Evolutionary conservation across 2,797 vertebrate genomes (phyloP).

Genomic region (Harpagifer antarcticus): DNA sequence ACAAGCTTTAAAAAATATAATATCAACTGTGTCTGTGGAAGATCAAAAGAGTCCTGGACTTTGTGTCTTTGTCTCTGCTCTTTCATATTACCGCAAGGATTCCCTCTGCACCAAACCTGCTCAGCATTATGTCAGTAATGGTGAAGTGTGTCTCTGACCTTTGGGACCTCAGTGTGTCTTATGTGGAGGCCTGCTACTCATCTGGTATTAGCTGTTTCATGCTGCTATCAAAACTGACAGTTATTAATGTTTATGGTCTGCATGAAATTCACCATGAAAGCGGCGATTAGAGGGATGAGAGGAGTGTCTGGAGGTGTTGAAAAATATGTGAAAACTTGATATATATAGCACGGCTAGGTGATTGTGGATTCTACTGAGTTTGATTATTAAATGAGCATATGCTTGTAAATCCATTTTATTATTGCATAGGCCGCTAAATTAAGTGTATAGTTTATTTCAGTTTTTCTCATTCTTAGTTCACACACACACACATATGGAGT

Average conservation of each 20-base stretch:
- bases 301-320: constrained; percentile 6
- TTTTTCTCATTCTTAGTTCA: constrained; percentile 12
- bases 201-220: constrained; percentile 53
- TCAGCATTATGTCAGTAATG: constrained; percentile 44
- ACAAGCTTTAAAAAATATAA: background rate
- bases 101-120: constrained; percentile 40
- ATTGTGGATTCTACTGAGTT: background rate
- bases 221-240: constrained; percentile 47
- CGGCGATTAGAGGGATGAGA: constrained; percentile 23
- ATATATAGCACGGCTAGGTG: constrained; percentile 1
- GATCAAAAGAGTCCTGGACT: background rate
- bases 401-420: background rate
- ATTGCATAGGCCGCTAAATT: background rate
- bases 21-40: background rate
- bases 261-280: constrained; percentile 53
- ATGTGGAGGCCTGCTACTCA: constrained; percentile 54
- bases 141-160: constrained; percentile 62
- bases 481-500: background rate
- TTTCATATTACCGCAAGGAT: constrained; percentile 22
- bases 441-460: background rate
- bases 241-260: constrained; percentile 44
- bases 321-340: constrained; percentile 7
- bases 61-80: constrained; percentile 22
- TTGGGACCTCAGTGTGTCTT: constrained; percentile 37
- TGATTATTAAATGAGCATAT: background rate